Evolutionary conservation across 2,888 invertebrate species (phyloP).

Genomic region (Dorcus hopei): DNA sequence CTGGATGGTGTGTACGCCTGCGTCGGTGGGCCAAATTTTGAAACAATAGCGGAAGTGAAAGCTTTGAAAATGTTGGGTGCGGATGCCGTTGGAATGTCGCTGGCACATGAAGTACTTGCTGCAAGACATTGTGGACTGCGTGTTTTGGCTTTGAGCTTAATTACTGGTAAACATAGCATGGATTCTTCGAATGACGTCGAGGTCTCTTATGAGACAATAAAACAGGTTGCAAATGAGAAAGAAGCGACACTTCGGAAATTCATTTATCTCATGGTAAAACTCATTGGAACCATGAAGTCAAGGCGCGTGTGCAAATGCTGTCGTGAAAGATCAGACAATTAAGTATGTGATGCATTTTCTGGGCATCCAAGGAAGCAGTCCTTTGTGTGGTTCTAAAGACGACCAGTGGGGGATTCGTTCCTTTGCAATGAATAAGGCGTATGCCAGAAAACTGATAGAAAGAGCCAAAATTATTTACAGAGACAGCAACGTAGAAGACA

Average conservation of each 20-base stretch:
- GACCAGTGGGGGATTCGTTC: constrained; percentile 88
- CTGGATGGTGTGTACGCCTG: constrained; percentile 89
- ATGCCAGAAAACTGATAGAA: constrained; percentile 67
- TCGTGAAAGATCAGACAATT: constrained; percentile 75
- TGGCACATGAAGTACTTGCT: constrained; percentile 69
- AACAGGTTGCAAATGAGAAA: background rate
- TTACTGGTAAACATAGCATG: constrained; percentile 64
- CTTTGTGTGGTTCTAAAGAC: constrained; percentile 88
- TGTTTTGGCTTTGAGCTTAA: constrained; percentile 84
- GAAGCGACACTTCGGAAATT: background rate
- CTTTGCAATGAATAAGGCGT: constrained; percentile 82
- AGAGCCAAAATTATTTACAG: constrained; percentile 50
- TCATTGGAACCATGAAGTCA: too few species aligned
- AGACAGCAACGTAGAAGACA: constrained; percentile 46
- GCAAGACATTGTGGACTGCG: constrained; percentile 85
- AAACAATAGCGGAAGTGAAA: constrained; percentile 85
- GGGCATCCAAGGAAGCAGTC: constrained; percentile 86
- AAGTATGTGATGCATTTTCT: constrained; percentile 71
- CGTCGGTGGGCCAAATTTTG: constrained; percentile 87
- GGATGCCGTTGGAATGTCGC: constrained; percentile 76
- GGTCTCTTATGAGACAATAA: background rate
- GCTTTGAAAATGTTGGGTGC: constrained; percentile 74
- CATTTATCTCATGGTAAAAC: background rate
- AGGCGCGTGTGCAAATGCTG: too few species aligned
- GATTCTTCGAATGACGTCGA: constrained; percentile 12